Base-by-base conservation (phyloP, 2,888 invertebrate species). In the Cyaniris semiargus region DNA sequence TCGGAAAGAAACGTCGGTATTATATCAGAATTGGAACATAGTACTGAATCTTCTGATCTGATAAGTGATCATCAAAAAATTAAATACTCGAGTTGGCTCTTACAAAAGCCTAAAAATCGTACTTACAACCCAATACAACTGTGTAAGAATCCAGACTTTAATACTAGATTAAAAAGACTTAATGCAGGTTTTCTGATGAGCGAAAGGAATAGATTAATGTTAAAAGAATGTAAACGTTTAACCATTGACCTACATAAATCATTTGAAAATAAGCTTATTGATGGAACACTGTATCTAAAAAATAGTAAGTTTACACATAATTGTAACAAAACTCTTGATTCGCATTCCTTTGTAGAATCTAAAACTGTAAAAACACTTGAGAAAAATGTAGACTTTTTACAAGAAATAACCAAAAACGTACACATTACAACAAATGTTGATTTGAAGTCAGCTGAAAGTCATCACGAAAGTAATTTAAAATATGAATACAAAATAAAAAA, bases 101-200 rank as follows among this genome's bases (percentile, higher is more conserved):
- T 92, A 48, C 85, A 87, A 81, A 93, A 93, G 83, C 93, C 92
- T 1, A 85, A 83, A 80, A 83, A 84, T 76, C 86, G 88, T n/a
- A 83, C 78, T 2, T 93, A 93, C 75, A 87, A 89, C 80, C 89
- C 90, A 0, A 88, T 91, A 82, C 85, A 88, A 56, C 77, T 94
- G 5, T 91, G 92, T 78, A 93, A 92, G 83, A 94, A 94, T 83
- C 93, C 93, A 0, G 93, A 94, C 81, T 94, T 93, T 76, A 94
- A 93, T 79, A 92, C 90, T 5, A 84, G 89, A 48, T 81, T 94
- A 10, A 92, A 89, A 82, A 84, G 92, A 76, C 81, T 94, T 66
- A 87, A 86, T 0, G 84, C 85, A 5, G 88, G 91, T 1, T 94
- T 94, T 80, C 87, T 90, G 60, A 87, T 85, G 80, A 87, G 84